Conservation (phyloP, 2,113 vertebrate genomes). For the Paramormyrops kingsleyae region DNA sequence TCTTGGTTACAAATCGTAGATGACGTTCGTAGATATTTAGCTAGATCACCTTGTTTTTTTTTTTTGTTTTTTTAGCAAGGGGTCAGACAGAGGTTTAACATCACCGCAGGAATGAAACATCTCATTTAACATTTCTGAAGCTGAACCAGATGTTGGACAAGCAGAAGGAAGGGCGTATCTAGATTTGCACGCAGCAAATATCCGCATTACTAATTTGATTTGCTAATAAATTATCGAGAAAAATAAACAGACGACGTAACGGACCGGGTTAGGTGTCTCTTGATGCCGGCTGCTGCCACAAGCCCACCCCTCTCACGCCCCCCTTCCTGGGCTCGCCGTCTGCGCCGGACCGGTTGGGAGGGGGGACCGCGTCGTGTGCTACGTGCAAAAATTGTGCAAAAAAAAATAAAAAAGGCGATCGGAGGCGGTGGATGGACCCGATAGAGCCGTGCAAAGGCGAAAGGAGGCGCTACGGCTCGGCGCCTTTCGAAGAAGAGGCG, state of each 20-base stretch:
- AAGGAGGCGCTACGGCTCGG: neutral
- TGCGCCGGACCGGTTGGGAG: constrained; percentile 13
- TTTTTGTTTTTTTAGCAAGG: neutral
- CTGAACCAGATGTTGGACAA: neutral
- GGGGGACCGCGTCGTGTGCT: constrained; percentile 35
- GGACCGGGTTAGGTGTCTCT: neutral
- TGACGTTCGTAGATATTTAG: neutral
- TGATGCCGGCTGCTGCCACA: neutral
- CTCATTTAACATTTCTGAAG: neutral
- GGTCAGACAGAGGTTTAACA: neutral
- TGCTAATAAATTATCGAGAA: neutral
- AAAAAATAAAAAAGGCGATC: neutral
- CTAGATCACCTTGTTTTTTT: neutral
- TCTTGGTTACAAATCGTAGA: neutral
- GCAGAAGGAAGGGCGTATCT: neutral
- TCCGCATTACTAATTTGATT: neutral
- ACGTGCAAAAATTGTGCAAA: constrained; percentile 27
- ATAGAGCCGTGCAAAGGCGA: neutral
- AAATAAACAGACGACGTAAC: neutral
- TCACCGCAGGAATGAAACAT: neutral
- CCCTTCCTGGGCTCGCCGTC: constrained; percentile 13
- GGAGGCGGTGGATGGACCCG: neutral
- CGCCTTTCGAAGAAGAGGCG: neutral
- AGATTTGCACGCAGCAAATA: neutral
- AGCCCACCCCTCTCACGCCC: neutral